Evolutionary conservation across 2,888 invertebrate genomes (phyloP).

Genomic region (Plebejus melissa): DNA sequence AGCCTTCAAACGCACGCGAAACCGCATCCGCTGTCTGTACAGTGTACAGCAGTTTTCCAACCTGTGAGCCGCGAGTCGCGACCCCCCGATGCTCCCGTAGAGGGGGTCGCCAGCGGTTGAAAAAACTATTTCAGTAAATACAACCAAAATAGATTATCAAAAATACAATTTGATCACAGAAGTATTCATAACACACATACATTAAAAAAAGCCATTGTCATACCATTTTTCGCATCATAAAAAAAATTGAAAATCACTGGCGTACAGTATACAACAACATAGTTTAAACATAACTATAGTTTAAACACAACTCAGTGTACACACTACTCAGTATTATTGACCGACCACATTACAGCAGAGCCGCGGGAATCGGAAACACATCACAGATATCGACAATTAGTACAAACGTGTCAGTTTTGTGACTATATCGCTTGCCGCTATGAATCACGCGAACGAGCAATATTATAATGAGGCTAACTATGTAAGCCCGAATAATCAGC

Average conservation of each 20-base stretch:
- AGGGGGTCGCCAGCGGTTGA: too few relatives aligned
- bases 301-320: not conserved
- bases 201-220: too few relatives aligned
- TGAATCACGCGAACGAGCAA: not conserved
- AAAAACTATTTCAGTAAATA: too few relatives aligned
- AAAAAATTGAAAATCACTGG: too few relatives aligned
- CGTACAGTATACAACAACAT: not conserved
- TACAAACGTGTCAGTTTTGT: not conserved
- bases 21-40: not conserved
- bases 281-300: not conserved
- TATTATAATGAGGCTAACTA: not conserved
- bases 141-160: too few relatives aligned
- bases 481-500: not conserved
- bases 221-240: too few relatives aligned
- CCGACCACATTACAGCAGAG: not conserved
- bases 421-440: not conserved
- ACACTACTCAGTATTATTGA: not conserved
- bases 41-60: too few relatives aligned
- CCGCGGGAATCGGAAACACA: not conserved
- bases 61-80: too few relatives aligned
- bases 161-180: too few relatives aligned
- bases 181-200: too few relatives aligned
- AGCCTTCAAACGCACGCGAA: conserved; percentile 6
- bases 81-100: too few relatives aligned
- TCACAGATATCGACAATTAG: not conserved